A percentile compares a stretch with the other conserved stretches of the same genome.
These are phyloP conservation scores for Hydractinia echinata DNA, from an alignment of 30 jellyfish, hydroid and myxozoan genomes.

Conservation along the genomic window DNA sequence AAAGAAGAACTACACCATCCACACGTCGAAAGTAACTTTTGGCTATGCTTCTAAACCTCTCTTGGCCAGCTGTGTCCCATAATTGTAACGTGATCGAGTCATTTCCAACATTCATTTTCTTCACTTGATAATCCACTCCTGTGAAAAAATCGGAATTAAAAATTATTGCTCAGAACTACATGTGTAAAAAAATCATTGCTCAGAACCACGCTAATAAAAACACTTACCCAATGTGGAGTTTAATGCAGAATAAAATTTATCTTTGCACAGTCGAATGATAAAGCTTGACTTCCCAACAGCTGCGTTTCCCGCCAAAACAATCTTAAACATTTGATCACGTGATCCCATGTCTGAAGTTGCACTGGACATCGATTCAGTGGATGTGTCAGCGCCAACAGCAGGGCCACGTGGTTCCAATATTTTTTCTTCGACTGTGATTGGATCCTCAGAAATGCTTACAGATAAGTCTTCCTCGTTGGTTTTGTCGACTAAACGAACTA, in stretches of 20 bases:
- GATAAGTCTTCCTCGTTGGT: conserved; percentile 38
- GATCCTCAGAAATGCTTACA: conserved; percentile 49
- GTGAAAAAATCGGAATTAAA: neutral
- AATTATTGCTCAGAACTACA: neutral
- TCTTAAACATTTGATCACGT: conserved; percentile 86
- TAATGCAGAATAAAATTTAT: conserved; percentile 68
- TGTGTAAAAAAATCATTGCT: neutral
- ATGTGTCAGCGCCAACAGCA: conserved; percentile 50
- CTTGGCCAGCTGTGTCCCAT: conserved; percentile 99
- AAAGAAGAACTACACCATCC: conserved; percentile 91
- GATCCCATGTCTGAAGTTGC: conserved; percentile 7
- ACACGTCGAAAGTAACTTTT: conserved; percentile 92
- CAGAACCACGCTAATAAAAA: neutral
- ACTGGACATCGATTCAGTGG: conserved; percentile 22
- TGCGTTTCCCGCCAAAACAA: conserved; percentile 96
- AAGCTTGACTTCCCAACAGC: conserved; percentile 98
- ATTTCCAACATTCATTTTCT: conserved; percentile 69
- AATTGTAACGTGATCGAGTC: conserved; percentile 71
- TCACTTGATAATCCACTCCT: conserved; percentile 97
- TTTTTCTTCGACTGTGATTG: conserved; percentile 71
- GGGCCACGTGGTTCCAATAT: conserved; percentile 35
- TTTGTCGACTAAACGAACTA: conserved; percentile 73
- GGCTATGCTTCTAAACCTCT: conserved; percentile 94
- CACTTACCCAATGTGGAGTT: conserved; percentile 87
- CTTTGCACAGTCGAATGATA: conserved; percentile 78